Evolutionary conservation across 2,113 vertebrate species (phyloP).

Genomic region (Vombatus ursinus): DNA sequence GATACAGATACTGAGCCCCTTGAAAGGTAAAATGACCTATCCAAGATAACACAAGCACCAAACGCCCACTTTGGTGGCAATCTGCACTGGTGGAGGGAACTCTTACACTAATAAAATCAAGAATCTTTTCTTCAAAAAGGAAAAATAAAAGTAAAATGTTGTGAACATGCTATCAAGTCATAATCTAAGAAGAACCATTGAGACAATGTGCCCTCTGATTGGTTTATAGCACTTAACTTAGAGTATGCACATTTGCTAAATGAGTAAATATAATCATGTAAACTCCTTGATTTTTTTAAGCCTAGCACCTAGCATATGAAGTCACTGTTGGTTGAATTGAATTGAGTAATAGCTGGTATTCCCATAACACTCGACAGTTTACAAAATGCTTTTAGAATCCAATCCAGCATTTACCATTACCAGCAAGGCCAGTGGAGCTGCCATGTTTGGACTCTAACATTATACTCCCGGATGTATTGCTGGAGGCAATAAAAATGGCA

Average conservation of each 20-base stretch:
- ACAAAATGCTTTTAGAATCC: no score
- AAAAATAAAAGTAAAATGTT: background rate
- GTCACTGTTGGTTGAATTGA: no score
- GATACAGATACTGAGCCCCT: background rate
- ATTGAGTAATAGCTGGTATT: no score
- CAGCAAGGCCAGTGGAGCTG: no score
- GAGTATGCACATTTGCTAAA: background rate
- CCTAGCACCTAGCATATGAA: no score
- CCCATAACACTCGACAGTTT: no score
- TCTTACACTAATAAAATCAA: background rate
- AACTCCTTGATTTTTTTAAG: no score
- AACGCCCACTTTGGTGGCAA: background rate
- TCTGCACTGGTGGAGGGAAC: background rate
- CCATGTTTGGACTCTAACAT: no score
- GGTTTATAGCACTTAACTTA: background rate
- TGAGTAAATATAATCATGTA: no score
- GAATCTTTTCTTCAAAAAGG: background rate
- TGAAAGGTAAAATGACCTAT: background rate
- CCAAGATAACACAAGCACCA: background rate
- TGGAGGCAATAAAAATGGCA: no score
- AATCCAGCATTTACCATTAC: no score
- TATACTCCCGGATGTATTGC: no score
- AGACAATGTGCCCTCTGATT: background rate
- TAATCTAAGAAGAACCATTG: background rate
- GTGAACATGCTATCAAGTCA: background rate